Evolutionary conservation across 2,113 vertebrate species (phyloP).

Genomic region (Rhodinocichla rosea): DNA sequence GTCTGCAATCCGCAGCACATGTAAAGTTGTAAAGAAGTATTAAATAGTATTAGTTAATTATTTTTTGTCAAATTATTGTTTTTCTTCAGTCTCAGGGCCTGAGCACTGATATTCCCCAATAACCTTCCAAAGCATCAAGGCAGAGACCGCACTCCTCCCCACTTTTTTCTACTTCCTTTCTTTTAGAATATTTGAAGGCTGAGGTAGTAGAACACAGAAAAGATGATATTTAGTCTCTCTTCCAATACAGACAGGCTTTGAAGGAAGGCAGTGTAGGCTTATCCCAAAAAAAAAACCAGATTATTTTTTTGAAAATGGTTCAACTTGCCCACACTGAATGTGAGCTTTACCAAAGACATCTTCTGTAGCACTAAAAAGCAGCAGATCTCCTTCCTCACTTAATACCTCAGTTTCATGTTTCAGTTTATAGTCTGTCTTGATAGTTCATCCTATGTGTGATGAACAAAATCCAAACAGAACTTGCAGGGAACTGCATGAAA

Average conservation of each 20-base stretch:
- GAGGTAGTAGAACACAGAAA: neutral
- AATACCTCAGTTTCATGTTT: neutral
- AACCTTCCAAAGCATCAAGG: neutral
- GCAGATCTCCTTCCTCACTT: neutral
- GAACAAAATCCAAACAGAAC: neutral
- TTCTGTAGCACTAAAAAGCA: neutral
- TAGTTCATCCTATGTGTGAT: neutral
- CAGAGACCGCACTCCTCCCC: neutral
- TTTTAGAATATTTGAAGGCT: neutral
- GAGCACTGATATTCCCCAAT: neutral
- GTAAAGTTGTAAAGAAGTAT: neutral
- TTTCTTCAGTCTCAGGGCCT: neutral
- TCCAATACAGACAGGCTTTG: neutral
- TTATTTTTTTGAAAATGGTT: neutral
- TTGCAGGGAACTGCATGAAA: neutral
- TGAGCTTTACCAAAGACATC: neutral
- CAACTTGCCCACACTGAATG: neutral
- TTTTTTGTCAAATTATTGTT: neutral
- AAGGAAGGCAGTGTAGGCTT: neutral
- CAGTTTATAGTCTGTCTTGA: neutral
- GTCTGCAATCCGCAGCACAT: neutral
- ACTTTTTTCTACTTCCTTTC: slow-evolving; percentile 22
- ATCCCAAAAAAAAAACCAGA: fast-evolving
- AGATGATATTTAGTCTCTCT: neutral
- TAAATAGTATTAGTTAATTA: neutral